A percentile compares a stretch with the other conserved stretches of the same genome.
Conservation (phyloP, 2,797 vertebrate species). For the Amazona finschi region DNA sequence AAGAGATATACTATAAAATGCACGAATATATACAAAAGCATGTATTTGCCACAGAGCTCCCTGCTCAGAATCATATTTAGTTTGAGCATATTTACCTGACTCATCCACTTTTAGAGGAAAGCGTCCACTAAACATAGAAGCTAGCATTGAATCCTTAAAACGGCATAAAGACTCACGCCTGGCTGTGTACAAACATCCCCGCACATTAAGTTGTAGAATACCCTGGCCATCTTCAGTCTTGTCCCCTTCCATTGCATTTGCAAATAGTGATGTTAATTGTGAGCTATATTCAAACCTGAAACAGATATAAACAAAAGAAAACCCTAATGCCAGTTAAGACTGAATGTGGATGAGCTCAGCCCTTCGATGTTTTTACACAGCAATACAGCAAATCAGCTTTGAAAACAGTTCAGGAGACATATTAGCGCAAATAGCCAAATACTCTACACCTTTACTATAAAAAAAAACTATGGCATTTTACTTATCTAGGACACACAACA, state of each 20-base stretch:
- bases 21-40: neutral
- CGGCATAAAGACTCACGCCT: conserved; percentile 65
- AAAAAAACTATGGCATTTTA: neutral
- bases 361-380: neutral
- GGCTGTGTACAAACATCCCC: conserved; percentile 67
- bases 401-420: neutral
- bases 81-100: conserved; percentile 62
- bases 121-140: conserved; percentile 74
- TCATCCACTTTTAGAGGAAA: conserved; percentile 77
- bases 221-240: conserved; percentile 28
- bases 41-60: neutral
- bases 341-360: neutral
- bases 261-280: neutral
- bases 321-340: neutral
- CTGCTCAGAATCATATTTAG: neutral
- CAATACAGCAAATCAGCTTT: neutral
- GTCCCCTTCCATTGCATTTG: conserved; percentile 49
- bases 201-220: conserved; percentile 69
- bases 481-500: neutral
- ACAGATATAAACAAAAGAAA: neutral
- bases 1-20: neutral
- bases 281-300: neutral
- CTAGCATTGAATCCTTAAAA: conserved; percentile 75
- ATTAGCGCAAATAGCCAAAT: neutral
- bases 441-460: neutral